Evolutionary conservation across 2,797 vertebrate species (phyloP).

Genomic region (Scolopax rusticola): DNA sequence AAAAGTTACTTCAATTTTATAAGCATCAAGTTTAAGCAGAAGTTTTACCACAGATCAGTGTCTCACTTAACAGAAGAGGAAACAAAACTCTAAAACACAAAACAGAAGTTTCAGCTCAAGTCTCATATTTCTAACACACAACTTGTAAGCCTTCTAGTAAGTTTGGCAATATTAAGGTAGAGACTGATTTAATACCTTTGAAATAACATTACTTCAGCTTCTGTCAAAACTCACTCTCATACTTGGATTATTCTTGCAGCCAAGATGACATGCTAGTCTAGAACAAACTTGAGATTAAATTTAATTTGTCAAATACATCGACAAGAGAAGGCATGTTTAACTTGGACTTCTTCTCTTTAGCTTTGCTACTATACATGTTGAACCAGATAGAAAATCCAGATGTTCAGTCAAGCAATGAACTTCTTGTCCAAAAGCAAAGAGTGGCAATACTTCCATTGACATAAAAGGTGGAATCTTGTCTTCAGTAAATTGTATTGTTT

Average conservation of each 20-base stretch:
- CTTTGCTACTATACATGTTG: conserved; percentile 7
- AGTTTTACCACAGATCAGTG: background rate
- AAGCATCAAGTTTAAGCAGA: background rate
- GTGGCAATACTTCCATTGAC: background rate
- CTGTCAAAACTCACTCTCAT: conserved; percentile 24
- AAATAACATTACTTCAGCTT: conserved; percentile 43
- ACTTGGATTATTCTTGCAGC: background rate
- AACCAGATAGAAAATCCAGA: conserved; percentile 27
- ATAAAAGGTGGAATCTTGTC: background rate
- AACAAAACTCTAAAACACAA: background rate
- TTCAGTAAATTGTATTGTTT: background rate
- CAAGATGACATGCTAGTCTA: conserved; percentile 20
- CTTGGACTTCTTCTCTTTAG: conserved; percentile 26
- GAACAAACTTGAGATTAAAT: conserved; percentile 33
- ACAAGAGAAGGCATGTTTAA: conserved; percentile 42
- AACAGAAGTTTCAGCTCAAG: background rate
- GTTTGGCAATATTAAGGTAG: background rate
- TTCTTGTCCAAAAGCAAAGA: background rate
- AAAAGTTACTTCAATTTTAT: background rate
- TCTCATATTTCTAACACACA: background rate
- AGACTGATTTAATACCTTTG: conserved; percentile 16
- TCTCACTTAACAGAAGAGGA: background rate
- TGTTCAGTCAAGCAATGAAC: conserved; percentile 6
- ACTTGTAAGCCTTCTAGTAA: background rate
- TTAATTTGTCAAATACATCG: conserved; percentile 28